Conservation (phyloP, 1,140 invertebrate genomes). For the Microplitis demolitor region DNA sequence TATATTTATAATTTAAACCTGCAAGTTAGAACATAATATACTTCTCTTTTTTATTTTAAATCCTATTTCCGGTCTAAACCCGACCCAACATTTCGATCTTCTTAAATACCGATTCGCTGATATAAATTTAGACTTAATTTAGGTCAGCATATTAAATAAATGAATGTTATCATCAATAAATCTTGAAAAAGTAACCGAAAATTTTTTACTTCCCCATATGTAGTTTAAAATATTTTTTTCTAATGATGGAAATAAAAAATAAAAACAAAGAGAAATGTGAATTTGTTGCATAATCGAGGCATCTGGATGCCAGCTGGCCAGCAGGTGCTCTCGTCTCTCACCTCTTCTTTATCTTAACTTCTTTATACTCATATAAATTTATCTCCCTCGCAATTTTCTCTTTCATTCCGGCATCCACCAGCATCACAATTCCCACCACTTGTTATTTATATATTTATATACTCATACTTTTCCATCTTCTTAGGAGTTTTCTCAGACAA, state of each 20-base stretch:
- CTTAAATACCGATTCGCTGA: too few species aligned
- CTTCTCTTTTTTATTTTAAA: too few species aligned
- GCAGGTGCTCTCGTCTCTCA: slow-evolving; percentile 36
- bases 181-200: too few species aligned
- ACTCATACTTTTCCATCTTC: not conserved
- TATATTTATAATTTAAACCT: too few species aligned
- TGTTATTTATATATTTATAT: not conserved
- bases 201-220: too few species aligned
- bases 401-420: slow-evolving; percentile 1
- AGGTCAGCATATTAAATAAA: too few species aligned
- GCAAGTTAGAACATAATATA: too few species aligned
- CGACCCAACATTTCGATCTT: too few species aligned
- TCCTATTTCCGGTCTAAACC: too few species aligned
- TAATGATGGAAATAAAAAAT: not conserved
- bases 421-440: not conserved
- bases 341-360: slow-evolving; percentile 23
- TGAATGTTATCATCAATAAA: too few species aligned
- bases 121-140: too few species aligned
- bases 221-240: too few species aligned
- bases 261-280: not conserved
- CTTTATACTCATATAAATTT: slow-evolving; percentile 13
- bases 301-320: slow-evolving; percentile 41
- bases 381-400: not conserved
- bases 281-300: slow-evolving; percentile 37
- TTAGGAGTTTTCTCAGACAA: not conserved